Evolutionary conservation across 2,797 vertebrate genomes (phyloP).

Genomic region (Peromyscus eremicus): DNA sequence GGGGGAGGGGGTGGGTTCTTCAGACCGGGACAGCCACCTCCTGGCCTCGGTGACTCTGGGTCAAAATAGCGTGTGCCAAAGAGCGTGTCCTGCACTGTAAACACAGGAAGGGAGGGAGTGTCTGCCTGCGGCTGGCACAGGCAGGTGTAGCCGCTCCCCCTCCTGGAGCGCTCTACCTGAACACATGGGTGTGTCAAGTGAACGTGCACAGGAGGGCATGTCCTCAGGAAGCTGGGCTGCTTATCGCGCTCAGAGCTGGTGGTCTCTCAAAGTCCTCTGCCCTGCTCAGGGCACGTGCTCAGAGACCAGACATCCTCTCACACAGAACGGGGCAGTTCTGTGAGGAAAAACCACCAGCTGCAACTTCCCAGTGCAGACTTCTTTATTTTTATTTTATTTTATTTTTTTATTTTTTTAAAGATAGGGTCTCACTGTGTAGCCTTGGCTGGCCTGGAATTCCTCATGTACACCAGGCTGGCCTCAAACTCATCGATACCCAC

Average conservation of each 20-base stretch:
- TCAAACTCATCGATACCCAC: background rate
- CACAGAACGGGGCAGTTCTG: background rate
- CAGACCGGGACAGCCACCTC: background rate
- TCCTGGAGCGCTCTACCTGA: background rate
- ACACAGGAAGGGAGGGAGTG: background rate
- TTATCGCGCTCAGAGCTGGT: background rate
- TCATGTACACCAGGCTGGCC: background rate
- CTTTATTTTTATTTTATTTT: too few relatives aligned
- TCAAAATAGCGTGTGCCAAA: background rate
- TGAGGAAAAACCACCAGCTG: background rate
- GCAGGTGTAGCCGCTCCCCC: background rate
- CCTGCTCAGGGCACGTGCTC: background rate
- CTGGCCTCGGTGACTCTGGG: background rate
- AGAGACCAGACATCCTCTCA: background rate
- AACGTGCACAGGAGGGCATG: background rate
- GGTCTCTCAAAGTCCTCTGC: background rate
- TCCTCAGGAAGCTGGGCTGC: background rate
- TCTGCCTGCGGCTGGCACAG: background rate
- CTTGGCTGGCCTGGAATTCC: background rate
- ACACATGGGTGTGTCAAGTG: rapidly evolving
- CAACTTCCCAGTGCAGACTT: background rate
- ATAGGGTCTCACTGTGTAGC: background rate
- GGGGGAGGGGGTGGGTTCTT: background rate
- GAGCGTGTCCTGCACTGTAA: background rate
- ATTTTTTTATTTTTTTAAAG: background rate